A percentile compares a stretch with the other conserved stretches of the same genome.
These are phyloP conservation scores for Acrossocheilus wenchowensis DNA, from an alignment of 2,797 vertebrate species.

Conservation along the genomic window DNA sequence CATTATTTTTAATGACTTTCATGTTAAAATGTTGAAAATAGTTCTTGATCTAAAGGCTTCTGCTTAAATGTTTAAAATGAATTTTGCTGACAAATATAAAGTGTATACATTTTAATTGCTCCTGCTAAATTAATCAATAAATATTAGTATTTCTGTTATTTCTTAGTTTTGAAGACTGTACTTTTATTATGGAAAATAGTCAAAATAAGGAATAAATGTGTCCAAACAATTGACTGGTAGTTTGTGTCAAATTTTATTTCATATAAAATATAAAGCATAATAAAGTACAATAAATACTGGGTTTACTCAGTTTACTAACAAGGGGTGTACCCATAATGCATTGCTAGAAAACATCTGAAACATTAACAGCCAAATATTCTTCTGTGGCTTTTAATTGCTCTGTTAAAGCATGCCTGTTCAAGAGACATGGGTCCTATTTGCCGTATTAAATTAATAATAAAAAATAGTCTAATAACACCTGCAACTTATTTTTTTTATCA, in stretches of 20 bases:
- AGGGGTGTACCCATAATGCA: not conserved
- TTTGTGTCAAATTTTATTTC: not conserved
- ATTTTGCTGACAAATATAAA: not conserved
- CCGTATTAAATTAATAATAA: constrained; percentile 18
- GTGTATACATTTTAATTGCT: not conserved
- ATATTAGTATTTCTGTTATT: not conserved
- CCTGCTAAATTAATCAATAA: not conserved
- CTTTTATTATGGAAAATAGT: not conserved
- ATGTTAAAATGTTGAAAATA: not conserved
- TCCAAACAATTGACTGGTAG: not conserved
- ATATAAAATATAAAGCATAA: not conserved
- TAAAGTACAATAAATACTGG: not conserved
- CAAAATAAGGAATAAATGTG: too few relatives aligned
- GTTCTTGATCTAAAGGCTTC: not conserved
- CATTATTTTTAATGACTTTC: too few relatives aligned
- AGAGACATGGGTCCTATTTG: constrained; percentile 35
- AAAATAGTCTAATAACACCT: constrained; percentile 24
- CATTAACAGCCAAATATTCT: not conserved
- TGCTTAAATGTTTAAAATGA: not conserved
- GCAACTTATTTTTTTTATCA: constrained; percentile 24
- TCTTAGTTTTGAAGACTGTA: not conserved
- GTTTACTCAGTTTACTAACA: not conserved
- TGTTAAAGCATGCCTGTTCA: constrained; percentile 29
- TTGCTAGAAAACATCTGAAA: not conserved
- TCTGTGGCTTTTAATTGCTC: constrained; percentile 46